Base-by-base conservation (phyloP, 1,140 invertebrate genomes). In the Lineus longissimus region DNA sequence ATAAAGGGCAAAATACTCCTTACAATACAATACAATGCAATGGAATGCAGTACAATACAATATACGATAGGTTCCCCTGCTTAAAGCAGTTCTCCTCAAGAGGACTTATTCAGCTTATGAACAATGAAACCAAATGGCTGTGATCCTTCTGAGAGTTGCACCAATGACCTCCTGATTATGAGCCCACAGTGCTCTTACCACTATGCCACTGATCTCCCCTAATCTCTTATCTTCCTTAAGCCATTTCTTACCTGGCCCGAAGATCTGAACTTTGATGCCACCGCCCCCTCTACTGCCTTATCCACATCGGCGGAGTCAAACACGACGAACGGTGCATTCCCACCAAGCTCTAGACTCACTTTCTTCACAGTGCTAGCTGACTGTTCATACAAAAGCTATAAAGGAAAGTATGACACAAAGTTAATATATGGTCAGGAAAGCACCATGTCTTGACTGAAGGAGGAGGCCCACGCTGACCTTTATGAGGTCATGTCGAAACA, bases 321-420 rank as follows among this genome's bases (percentile, higher is more conserved):
- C 25, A 99, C 92, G 71, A 99, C 95, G 73, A 97, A 97, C 1
- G 97, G 94, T 0, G 97, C 97, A 87, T 99, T 98, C 6, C 97
- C 97, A 55, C 97, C 97, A 17, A 99, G 83, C 82, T 99, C 97
- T 47, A 99, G 83, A 33, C 89, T 88, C 2, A 98, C 81, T 64
- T 91, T 86, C 81, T 99, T 99, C 30, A 99, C 87, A 4, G 91
- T 92, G 19, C 85, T 83, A 1, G 95, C 88, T 69, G 89, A 93
- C 73, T 95, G 90, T 57, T 87, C 77, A 73, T 97, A 91, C 0
- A 99, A 83, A 43, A 94, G 82, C 85, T 94, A 63, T 23, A 76
- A 72, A 43, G 45, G 13, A 31, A 29, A 27, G 17, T 19, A 7
- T 43, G 9, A 23, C 51, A 59, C 30, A 56, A 57, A 59, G 47